Percentiles rank a stretch among this genome's conserved stretches.
Evolutionary conservation across 2,888 invertebrate species (phyloP).

Genomic region (Dermolepida albohirtum): DNA sequence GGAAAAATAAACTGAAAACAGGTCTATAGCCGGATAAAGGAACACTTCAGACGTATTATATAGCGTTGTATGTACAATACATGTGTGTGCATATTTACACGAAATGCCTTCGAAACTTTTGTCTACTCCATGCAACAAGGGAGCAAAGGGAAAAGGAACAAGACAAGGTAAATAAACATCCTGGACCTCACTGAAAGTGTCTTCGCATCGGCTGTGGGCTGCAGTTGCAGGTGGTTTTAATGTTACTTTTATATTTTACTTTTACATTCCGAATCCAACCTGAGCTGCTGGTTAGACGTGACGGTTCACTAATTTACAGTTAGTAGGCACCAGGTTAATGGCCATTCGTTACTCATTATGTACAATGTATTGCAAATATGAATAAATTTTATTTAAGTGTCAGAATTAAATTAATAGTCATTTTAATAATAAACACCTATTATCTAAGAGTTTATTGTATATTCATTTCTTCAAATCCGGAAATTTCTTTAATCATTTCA

Average conservation of each 20-base stretch:
- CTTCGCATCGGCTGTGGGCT: background rate
- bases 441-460: no score
- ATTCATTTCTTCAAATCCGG: no score
- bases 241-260: slow-evolving; percentile 26
- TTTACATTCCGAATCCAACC: slow-evolving; percentile 24
- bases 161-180: slow-evolving; percentile 26
- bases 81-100: slow-evolving; percentile 13
- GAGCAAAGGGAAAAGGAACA: background rate
- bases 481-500: no score
- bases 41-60: background rate
- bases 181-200: slow-evolving; percentile 17
- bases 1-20: slow-evolving; percentile 37
- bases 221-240: slow-evolving; percentile 26
- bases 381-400: no score
- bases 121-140: slow-evolving; percentile 11
- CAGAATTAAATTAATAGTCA: no score
- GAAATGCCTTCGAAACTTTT: slow-evolving; percentile 2
- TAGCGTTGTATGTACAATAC: background rate
- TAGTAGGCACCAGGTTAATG: slow-evolving; percentile 26
- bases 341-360: slow-evolving; percentile 11
- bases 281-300: slow-evolving; percentile 4
- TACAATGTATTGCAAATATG: no score
- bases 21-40: slow-evolving; percentile 33
- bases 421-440: no score
- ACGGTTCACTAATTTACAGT: slow-evolving; percentile 34